A percentile compares a stretch with the other conserved stretches of the same genome.
These are phyloP conservation scores for Diorhabda sublineata DNA, from an alignment of 1,140 invertebrate genomes.

Conservation along the genomic window DNA sequence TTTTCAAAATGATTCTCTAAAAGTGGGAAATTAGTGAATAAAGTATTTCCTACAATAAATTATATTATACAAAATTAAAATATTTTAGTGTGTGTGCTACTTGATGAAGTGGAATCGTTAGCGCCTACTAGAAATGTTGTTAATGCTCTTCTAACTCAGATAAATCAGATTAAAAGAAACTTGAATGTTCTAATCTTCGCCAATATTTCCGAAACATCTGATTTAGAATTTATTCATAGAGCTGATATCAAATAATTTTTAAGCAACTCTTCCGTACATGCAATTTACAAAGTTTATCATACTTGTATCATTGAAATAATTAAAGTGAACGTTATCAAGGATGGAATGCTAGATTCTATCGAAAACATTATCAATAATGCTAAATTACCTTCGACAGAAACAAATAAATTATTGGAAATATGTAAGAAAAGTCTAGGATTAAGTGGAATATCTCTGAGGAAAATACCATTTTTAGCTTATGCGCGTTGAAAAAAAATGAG, in stretches of 20 bases:
- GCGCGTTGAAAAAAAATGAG: slow-evolving; percentile 40
- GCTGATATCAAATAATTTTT: slow-evolving; percentile 92
- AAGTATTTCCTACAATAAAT: slow-evolving; percentile 84
- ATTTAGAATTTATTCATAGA: slow-evolving; percentile 92
- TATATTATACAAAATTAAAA: slow-evolving; percentile 74
- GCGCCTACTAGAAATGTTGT: slow-evolving; percentile 87
- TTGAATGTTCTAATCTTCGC: slow-evolving; percentile 92
- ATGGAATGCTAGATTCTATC: slow-evolving; percentile 12
- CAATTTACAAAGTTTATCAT: slow-evolving; percentile 78
- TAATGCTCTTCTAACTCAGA: slow-evolving; percentile 91
- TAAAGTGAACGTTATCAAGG: slow-evolving; percentile 50
- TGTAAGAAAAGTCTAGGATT: slow-evolving; percentile 62
- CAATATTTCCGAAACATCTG: slow-evolving; percentile 89
- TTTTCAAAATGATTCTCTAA: slow-evolving; percentile 99
- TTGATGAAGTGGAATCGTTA: slow-evolving; percentile 96
- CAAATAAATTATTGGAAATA: slow-evolving; percentile 47
- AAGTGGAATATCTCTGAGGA: slow-evolving; percentile 80
- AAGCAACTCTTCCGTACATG: slow-evolving; percentile 69
- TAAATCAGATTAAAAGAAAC: slow-evolving; percentile 84
- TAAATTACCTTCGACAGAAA: slow-evolving; percentile 4
- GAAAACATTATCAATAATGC: background rate
- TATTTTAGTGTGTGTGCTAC: slow-evolving; percentile 81
- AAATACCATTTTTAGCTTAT: slow-evolving; percentile 82
- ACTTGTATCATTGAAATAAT: slow-evolving; percentile 79
- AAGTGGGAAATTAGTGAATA: slow-evolving; percentile 94